phyloP scores from a whole-genome alignment of 2,797 vertebrate genomes.

The Hippopotamyrus pictus region DNA sequence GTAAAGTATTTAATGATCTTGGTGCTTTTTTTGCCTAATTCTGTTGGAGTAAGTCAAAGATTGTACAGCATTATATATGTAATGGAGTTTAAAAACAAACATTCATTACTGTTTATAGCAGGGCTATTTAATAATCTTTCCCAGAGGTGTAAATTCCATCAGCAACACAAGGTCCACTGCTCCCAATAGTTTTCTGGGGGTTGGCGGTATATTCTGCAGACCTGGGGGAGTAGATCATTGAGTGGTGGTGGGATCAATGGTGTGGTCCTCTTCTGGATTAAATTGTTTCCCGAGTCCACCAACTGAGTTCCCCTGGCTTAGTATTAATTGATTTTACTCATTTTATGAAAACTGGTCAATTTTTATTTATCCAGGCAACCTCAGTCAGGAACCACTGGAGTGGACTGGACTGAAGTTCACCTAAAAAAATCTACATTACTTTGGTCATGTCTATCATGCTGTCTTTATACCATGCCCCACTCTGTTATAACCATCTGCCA shows the following conservation, averaged over 20 bases:
- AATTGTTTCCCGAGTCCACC: neutral
- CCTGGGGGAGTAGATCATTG: neutral
- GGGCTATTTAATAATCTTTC: neutral
- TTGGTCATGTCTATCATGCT: neutral
- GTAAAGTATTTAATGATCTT: neutral
- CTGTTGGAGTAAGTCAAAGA: neutral
- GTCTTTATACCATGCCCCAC: neutral
- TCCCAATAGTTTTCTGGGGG: neutral
- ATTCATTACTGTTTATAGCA: neutral
- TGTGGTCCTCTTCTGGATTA: neutral
- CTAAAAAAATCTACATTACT: neutral
- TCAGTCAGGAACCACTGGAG: neutral
- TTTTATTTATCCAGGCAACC: neutral
- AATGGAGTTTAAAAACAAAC: neutral
- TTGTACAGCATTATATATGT: neutral
- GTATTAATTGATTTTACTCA: neutral
- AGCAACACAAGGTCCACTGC: neutral
- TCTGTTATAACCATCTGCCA: neutral
- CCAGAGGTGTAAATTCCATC: neutral
- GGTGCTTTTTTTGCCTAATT: neutral
- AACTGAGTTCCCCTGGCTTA: neutral
- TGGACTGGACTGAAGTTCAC: neutral
- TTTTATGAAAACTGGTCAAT: neutral
- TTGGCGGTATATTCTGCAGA: neutral
- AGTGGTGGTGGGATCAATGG: neutral